Evolutionary conservation across 1,140 invertebrate genomes (phyloP).

Genomic region (Penaeus chinensis): DNA sequence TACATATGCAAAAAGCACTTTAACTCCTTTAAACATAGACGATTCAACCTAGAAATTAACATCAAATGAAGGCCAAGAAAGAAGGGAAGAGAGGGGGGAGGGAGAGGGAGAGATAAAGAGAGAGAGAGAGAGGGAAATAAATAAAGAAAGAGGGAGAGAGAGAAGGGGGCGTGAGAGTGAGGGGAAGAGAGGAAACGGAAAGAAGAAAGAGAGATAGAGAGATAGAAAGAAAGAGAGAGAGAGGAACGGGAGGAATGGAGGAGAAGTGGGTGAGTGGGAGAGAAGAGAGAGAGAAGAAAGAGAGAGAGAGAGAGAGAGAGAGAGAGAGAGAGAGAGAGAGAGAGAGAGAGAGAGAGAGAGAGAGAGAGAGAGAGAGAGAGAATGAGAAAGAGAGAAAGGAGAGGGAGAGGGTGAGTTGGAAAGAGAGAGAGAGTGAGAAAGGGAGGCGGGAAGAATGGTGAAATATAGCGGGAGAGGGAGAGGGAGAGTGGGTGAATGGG

Average conservation of each 20-base stretch:
- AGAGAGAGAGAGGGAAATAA: background rate
- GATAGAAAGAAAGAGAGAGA: too few relatives aligned
- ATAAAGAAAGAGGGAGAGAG: conserved; percentile 25
- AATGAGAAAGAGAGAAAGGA: conserved; percentile 2
- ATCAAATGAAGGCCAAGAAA: background rate
- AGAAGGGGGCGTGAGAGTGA: background rate
- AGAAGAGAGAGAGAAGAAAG: background rate
- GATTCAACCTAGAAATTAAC: background rate
- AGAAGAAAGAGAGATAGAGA: background rate
- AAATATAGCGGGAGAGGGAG: too few relatives aligned
- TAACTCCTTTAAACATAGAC: too few relatives aligned
- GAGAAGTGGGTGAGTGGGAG: too few relatives aligned
- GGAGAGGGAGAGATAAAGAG: background rate
- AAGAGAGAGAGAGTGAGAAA: conserved; percentile 18
- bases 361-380: background rate
- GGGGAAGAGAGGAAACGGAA: background rate
- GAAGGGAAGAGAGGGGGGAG: conserved; percentile 8
- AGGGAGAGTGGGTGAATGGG: too few relatives aligned
- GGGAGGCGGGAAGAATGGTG: background rate
- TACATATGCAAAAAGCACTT: too few relatives aligned
- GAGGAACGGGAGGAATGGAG: background rate
- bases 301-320: background rate
- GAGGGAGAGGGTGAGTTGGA: background rate
- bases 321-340: background rate
- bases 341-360: too few relatives aligned